Base-by-base conservation (phyloP, 2,797 vertebrate genomes). In the Oryzias sinensis region DNA sequence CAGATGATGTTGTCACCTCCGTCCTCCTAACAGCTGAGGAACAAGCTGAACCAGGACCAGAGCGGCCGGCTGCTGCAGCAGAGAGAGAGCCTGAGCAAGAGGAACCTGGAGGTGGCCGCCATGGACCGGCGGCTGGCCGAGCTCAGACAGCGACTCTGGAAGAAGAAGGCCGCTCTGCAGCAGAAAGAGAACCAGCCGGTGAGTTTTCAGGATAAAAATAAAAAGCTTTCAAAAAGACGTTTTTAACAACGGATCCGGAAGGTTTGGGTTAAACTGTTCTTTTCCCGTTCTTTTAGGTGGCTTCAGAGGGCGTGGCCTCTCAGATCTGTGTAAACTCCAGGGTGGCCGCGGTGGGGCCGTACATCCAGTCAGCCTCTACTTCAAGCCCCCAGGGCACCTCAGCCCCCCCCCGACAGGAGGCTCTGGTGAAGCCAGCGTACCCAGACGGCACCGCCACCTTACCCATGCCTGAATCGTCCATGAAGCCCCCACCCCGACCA, bases 21-120 rank as follows among this genome's bases (percentile, higher is more conserved):
- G 18, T 40, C 17, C 20, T 11, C 14, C 42, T 42, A 8, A 3
- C 77, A 98, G 97, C 52, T 97, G 82, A 93, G 94, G 83, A 97
- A 96, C 90, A 94, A 94, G 76, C 84, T 96, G 92, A 98, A 98
- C 84, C 94, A 94, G 80, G 95, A 98, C 56, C 96, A 98, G 91
- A 95, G 92, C 79, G 80, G 80, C 74, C 89, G 93, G 78, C 93
- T 98, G 77, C 96, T 97, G 83, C 95, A 95, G 82, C 96, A 96
- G 88, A 91, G 94, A 56, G 96, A 96, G 64, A 92, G 89, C 68
- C 91, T 98, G 83, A 96, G 92, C 81, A 94, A 94, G 82, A 94
- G 92, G 71, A 96, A 95, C 79, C 90, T 92, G 55, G 96, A 97
- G 85, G 94, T 95, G 80, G 93, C 88, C 0, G 75, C 92, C 29